Conservation (phyloP, 2,888 invertebrate genomes). For the Cephus pulcher region DNA sequence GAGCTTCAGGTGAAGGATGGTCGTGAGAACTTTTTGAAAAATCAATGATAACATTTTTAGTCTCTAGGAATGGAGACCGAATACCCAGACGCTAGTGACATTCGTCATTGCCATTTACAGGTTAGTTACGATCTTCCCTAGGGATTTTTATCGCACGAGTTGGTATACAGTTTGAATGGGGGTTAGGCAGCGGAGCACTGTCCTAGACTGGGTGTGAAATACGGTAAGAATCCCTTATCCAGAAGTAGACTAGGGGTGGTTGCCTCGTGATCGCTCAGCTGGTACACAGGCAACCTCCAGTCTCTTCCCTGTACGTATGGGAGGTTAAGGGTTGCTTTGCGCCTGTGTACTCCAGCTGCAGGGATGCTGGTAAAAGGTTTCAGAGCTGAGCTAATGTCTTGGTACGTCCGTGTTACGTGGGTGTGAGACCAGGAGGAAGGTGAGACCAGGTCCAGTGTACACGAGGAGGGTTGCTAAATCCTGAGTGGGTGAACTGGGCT, state of each 20-base stretch:
- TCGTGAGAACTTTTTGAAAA: background rate
- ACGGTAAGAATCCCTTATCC: background rate
- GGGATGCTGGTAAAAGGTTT: background rate
- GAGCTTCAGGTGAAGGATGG: background rate
- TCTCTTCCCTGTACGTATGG: background rate
- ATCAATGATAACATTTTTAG: background rate
- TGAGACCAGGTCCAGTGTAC: background rate
- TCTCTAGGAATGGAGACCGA: background rate
- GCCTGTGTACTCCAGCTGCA: background rate
- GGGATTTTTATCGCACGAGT: background rate
- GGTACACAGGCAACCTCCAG: background rate
- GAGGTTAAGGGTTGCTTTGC: background rate
- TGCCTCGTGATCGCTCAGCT: background rate
- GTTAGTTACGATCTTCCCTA: background rate
- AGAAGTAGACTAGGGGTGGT: background rate
- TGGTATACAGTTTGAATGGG: background rate
- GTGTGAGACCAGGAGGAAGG: background rate
- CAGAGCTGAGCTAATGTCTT: background rate
- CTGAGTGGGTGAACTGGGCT: conserved; percentile 26
- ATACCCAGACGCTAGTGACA: background rate
- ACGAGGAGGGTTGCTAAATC: conserved; percentile 22
- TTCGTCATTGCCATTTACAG: background rate
- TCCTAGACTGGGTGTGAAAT: background rate
- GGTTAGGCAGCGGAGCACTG: background rate
- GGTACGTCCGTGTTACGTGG: background rate